phyloP scores from a whole-genome alignment of 2,888 invertebrate genomes.

The Isoperla grammatica region DNA sequence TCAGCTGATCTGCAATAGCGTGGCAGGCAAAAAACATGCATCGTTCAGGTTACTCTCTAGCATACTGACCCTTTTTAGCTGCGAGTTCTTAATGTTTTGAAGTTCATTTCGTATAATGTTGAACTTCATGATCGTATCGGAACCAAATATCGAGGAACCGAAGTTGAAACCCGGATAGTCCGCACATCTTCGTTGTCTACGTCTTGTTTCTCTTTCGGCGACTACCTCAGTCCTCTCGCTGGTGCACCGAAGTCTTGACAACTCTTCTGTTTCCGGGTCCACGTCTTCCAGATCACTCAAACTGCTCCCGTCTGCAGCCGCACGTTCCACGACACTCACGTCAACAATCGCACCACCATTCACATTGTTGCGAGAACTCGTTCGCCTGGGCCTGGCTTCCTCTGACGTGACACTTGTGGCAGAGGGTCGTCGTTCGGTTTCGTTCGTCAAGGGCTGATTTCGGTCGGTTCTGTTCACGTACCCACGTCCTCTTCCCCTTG shows the following conservation, averaged over 20 bases:
- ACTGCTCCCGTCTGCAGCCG: conserved; percentile 46
- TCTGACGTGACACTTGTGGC: not conserved
- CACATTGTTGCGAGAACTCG: conserved; percentile 23
- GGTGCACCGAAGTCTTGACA: conserved; percentile 79
- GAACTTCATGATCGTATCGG: conserved; percentile 97
- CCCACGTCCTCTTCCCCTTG: conserved; percentile 9
- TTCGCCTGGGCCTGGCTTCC: not conserved
- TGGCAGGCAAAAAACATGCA: too few species aligned
- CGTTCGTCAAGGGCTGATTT: not conserved
- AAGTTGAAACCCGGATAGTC: conserved; percentile 91
- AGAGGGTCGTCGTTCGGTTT: not conserved
- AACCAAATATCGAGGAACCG: conserved; percentile 88
- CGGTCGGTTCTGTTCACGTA: not conserved
- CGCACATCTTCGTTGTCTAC: conserved; percentile 71
- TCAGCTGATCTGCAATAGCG: conserved; percentile 1
- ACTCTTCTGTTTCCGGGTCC: conserved; percentile 73
- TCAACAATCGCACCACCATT: conserved; percentile 27
- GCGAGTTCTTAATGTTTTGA: conserved; percentile 95
- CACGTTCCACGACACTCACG: conserved; percentile 32
- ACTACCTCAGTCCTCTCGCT: conserved; percentile 85
- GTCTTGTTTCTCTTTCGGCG: conserved; percentile 73
- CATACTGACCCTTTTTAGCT: conserved; percentile 88
- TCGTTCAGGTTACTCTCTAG: conserved; percentile 1
- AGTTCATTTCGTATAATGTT: conserved; percentile 94
- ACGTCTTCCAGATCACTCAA: conserved; percentile 56